Evolutionary conservation across 2,797 vertebrate species (phyloP), one percentile per base, ranked within the genome.

Genomic region (Pseudocheirus occidentalis): DNA sequence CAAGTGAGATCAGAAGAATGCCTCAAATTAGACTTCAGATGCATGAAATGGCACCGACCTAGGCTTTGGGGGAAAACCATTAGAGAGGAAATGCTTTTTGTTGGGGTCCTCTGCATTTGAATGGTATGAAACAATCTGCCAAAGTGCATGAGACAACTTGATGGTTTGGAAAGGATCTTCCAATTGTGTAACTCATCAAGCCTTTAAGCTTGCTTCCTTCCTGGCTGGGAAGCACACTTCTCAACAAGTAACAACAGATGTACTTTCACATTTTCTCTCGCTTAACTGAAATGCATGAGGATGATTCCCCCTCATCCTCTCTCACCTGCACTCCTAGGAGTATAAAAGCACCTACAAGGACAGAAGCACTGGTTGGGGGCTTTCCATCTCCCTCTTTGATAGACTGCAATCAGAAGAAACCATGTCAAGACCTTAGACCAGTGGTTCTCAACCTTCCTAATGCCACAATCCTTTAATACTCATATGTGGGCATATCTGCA

Each of bases 1-100:
- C 90, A 52, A 73, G 46, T 92, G 94, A 96, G 54, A 87, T 29
- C 87, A 4, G 40, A 55, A 55, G 90, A 90, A 50, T 40, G 27
- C 52, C 91, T 95, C 54, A 53, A 87, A 34, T 18, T 4, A 46
- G 40, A 50, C 10, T 40, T 87, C 9, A 50, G 40, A 50, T 27
- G 40, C 6, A 87, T 46, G 40, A 46, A 87, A 50, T 27, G 21
- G 73, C 21, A 50, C 73, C 12, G 24, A 31, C n/a, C 7, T 81
- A 40, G n/a, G 5, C n/a, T 46, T 81, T 46, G 7, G 21, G 3
- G 40, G 21, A 5, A 50, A 50, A 46, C n/a, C 3, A 1, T 50
- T 46, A 10, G 0, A 87, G 24, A 87, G 73, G n/a, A 14, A 46
- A 28, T 53, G 73, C 40, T 91, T 91, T 73, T 7, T 62, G 58